Conservation (phyloP, 1,140 invertebrate species). For the Lucilia cuprina region DNA sequence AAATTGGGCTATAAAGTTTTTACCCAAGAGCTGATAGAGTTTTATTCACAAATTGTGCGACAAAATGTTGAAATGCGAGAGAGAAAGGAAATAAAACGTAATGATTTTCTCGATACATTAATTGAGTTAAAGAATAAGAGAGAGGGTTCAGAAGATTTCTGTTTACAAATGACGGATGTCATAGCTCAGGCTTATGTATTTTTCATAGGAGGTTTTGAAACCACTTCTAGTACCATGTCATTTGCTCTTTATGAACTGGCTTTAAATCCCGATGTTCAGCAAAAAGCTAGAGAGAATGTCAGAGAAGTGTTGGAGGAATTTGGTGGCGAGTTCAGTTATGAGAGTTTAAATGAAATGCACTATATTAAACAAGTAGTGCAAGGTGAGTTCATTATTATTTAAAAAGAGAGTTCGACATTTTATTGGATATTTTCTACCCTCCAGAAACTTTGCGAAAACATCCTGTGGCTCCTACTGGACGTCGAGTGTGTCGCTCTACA, state of each 20-base stretch:
- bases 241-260: slow-evolving; percentile 53
- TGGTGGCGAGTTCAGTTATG: slow-evolving; percentile 65
- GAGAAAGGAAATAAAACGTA: slow-evolving; percentile 47
- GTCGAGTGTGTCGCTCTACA: slow-evolving; percentile 43
- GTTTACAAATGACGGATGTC: slow-evolving; percentile 18
- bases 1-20: slow-evolving; percentile 47
- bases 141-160: neutral
- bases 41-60: slow-evolving; percentile 52
- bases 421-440: neutral
- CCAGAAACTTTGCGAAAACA: slow-evolving; percentile 53
- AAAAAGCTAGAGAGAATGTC: slow-evolving; percentile 67
- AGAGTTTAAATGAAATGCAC: slow-evolving; percentile 66
- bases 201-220: slow-evolving; percentile 44
- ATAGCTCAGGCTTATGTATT: slow-evolving; percentile 39
- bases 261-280: slow-evolving; percentile 59
- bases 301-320: slow-evolving; percentile 62
- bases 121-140: slow-evolving; percentile 44
- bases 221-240: slow-evolving; percentile 51
- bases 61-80: slow-evolving; percentile 56
- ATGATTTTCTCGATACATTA: slow-evolving; percentile 56
- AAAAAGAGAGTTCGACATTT: neutral
- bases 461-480: slow-evolving; percentile 51
- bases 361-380: slow-evolving; percentile 70
- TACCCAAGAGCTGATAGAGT: slow-evolving; percentile 52
- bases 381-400: slow-evolving; percentile 60